Percentiles rank a stretch among this genome's conserved stretches.
Conservation (phyloP, 2,113 vertebrate genomes). For the Galeopterus variegatus region DNA sequence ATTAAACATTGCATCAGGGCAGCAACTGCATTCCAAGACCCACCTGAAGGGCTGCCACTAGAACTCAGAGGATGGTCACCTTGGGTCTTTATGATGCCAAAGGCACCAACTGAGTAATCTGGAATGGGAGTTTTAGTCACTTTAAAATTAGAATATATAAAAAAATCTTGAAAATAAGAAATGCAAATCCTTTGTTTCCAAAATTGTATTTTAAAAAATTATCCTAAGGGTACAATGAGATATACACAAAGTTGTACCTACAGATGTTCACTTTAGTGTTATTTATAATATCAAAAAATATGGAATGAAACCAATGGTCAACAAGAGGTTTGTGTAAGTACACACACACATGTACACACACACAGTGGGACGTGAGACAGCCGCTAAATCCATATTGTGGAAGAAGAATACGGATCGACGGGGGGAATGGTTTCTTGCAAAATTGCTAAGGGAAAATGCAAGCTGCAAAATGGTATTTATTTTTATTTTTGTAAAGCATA, state of each 20-base stretch:
- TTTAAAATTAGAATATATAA: not conserved
- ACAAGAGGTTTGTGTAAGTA: not conserved
- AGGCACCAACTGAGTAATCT: not conserved
- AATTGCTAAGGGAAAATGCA: not conserved
- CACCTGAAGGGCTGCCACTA: not conserved
- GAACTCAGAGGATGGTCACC: not conserved
- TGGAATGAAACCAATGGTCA: not conserved
- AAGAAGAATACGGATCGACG: fast-evolving
- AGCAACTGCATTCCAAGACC: not conserved
- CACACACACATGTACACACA: no score
- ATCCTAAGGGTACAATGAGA: not conserved
- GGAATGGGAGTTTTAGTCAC: not conserved
- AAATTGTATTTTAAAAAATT: not conserved
- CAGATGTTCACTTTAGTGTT: not conserved
- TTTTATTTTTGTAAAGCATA: slow-evolving; percentile 18
- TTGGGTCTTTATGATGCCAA: not conserved
- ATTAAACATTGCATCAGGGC: not conserved
- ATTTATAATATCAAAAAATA: not conserved
- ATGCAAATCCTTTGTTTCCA: not conserved
- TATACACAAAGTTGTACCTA: not conserved
- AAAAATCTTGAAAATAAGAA: not conserved
- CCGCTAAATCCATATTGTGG: fast-evolving
- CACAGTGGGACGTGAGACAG: fast-evolving
- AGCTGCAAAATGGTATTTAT: not conserved
- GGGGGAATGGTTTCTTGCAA: not conserved